Conservation (phyloP, 2,888 invertebrate species). For the Tetragnatha montana region DNA sequence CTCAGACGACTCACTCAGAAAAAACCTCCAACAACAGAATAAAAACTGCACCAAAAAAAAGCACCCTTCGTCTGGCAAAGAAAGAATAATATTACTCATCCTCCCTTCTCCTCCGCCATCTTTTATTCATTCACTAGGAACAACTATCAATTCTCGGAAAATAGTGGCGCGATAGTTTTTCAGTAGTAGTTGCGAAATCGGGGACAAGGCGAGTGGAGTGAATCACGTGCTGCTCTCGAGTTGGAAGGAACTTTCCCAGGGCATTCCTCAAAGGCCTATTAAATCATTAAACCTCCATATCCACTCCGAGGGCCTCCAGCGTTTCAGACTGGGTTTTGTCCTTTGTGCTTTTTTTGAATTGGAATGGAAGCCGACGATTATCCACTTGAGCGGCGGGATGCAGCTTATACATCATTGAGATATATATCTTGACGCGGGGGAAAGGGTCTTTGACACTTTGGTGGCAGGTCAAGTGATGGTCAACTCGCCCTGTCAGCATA, state of each 20-base stretch:
- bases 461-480: background rate
- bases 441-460: background rate
- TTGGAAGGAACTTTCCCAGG: slow-evolving; percentile 10
- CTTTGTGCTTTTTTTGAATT: background rate
- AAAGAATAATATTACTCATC: background rate
- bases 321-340: background rate
- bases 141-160: background rate
- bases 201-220: background rate
- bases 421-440: background rate
- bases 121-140: background rate
- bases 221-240: slow-evolving; percentile 10
- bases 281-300: slow-evolving; percentile 20
- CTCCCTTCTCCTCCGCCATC: background rate
- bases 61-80: background rate
- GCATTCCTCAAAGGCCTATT: slow-evolving; percentile 28
- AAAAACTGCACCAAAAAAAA: background rate
- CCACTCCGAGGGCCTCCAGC: background rate
- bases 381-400: slow-evolving; percentile 53
- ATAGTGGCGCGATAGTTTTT: background rate
- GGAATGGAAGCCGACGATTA: slow-evolving; percentile 54
- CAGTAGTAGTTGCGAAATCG: background rate
- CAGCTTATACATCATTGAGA: background rate
- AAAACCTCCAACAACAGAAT: background rate
- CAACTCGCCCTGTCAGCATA: background rate
- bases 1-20: background rate